Evolutionary conservation across 2,113 vertebrate genomes (phyloP), one percentile per base, ranked within the genome.

Genomic region (Capreolus pygargus): DNA sequence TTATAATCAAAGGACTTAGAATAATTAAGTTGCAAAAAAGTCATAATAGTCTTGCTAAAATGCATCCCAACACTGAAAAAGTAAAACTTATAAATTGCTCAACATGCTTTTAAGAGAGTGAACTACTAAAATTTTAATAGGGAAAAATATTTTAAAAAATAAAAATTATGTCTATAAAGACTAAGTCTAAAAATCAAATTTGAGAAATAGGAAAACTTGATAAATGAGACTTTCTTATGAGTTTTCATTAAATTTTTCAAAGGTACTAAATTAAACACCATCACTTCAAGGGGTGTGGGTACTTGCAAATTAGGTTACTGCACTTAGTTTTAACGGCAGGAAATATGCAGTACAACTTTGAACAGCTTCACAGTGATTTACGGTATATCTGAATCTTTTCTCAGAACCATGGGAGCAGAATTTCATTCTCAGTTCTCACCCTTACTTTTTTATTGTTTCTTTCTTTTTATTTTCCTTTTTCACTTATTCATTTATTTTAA

Each of bases 241-340:
- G 50, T 89, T 94, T 92, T 94, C 88, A 88, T 78, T 95, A 86
- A 50, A 86, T 74, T 97, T 95, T 95, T 96, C 89, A 97, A 96
- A 94, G 60, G 83, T 96, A 95, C 76, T 93, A 85, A 96, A 97
- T 94, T 92, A 94, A 93, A 95, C 15, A 89, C 74, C 81, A 82
- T 93, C 84, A 96, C 91, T 97, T 98, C 95, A 98, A 96, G 76
- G 58, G 30, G 74, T 97, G 12, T 95, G 94, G 88, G 52, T 90
- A 95, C 92, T 97, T 98, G 64, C 74, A 98, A 97, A 97, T 94
- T 96, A 95, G 74, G 87, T 84, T 79, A 96, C 27, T 86, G 55
- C 21, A 83, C 28, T 90, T 93, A 91, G 74, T 86, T 95, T 89
- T 91, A 87, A 45, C 5, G 47, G 57, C 74, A 94, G 86, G 91